Conservation (phyloP, 2,797 vertebrate species). For the Nasua narica region DNA sequence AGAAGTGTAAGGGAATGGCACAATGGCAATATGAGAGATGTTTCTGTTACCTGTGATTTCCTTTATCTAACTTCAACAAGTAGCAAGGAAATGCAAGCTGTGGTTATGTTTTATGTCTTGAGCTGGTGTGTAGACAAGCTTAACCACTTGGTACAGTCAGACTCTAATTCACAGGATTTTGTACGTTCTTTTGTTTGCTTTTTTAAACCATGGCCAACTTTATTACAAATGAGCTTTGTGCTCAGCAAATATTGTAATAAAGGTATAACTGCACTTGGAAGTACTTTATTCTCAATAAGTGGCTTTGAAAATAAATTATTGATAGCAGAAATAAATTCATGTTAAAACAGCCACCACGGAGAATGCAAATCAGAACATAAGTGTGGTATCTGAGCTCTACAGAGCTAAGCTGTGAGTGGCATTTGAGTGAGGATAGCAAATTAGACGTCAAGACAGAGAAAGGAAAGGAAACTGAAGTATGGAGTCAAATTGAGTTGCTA, state of each 20-base stretch:
- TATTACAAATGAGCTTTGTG: constrained; percentile 47
- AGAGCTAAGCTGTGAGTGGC: background rate
- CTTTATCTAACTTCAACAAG: background rate
- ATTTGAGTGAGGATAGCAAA: background rate
- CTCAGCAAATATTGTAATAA: constrained; percentile 47
- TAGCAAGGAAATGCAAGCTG: background rate
- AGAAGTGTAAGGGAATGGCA: background rate
- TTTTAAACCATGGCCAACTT: background rate
- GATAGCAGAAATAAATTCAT: background rate
- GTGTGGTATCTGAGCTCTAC: background rate
- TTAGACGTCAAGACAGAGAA: background rate
- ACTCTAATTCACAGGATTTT: background rate
- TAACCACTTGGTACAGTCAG: background rate
- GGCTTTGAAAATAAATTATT: constrained; percentile 59
- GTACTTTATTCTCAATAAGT: constrained; percentile 41
- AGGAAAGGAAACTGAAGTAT: background rate
- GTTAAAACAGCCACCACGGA: background rate
- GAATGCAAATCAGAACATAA: constrained; percentile 39
- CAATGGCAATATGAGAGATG: background rate
- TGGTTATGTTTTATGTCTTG: background rate
- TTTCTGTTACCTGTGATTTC: background rate
- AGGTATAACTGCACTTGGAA: constrained; percentile 26
- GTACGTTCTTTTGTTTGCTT: constrained; percentile 37
- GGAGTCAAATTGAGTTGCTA: background rate
- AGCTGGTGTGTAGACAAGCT: background rate